Evolutionary conservation across 1,140 invertebrate genomes (phyloP).

Genomic region (Melitaea cinxia): DNA sequence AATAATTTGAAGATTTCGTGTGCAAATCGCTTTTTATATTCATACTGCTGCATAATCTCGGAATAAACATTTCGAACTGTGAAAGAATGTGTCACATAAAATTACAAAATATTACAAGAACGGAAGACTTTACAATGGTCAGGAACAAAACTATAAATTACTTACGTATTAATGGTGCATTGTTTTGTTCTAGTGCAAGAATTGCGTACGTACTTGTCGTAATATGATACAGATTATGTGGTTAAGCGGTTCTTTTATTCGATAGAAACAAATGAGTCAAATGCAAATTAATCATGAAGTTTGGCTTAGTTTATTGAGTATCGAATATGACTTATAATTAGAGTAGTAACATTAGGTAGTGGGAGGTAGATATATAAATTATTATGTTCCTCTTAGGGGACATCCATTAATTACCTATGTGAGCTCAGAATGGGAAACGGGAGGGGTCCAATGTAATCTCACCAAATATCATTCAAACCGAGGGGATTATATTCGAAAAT

Average conservation of each 20-base stretch:
- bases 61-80: not conserved
- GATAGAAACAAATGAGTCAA: conserved; percentile 4
- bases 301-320: not conserved
- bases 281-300: not conserved
- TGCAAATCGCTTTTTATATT: not conserved
- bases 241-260: not conserved
- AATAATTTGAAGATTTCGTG: not conserved
- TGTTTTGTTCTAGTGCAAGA: too few relatives aligned
- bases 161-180: not conserved
- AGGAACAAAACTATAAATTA: not conserved
- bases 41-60: not conserved
- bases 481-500: too few relatives aligned
- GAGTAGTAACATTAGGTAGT: too few relatives aligned
- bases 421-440: too few relatives aligned
- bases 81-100: not conserved
- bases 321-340: not conserved
- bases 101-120: not conserved
- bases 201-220: not conserved
- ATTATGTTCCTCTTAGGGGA: too few relatives aligned
- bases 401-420: too few relatives aligned
- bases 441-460: too few relatives aligned
- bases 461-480: too few relatives aligned
- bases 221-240: not conserved
- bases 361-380: too few relatives aligned
- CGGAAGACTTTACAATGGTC: too few relatives aligned